Conservation (phyloP, 2,113 vertebrate genomes). For the Oryzias celebensis region DNA sequence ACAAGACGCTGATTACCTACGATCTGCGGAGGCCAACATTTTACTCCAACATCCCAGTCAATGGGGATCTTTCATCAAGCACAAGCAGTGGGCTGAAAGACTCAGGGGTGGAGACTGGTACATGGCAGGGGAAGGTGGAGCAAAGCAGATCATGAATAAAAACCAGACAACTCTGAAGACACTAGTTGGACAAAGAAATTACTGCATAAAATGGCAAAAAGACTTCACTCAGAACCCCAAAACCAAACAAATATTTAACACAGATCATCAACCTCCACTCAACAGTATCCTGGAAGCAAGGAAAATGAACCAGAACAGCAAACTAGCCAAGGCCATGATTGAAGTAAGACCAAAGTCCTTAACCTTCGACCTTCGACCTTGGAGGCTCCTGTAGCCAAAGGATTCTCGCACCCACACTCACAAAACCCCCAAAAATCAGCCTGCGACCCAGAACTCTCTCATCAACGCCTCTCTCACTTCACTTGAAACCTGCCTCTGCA, state of each 20-base stretch:
- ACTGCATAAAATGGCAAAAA: neutral
- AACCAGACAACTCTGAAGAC: neutral
- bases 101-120: conserved; percentile 33
- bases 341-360: conserved; percentile 16
- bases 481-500: too few relatives aligned
- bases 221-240: neutral
- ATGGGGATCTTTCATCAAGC: conserved; percentile 25
- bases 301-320: conserved; percentile 13
- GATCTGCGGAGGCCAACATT: neutral
- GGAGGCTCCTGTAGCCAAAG: too few relatives aligned
- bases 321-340: conserved; percentile 22
- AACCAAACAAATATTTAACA: conserved; percentile 1
- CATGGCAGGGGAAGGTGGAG: neutral
- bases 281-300: neutral
- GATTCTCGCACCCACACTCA: too few relatives aligned
- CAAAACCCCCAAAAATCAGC: too few relatives aligned
- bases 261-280: conserved; percentile 28
- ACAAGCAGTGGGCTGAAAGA: conserved; percentile 15
- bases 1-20: neutral
- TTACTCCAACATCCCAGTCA: neutral
- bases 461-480: too few relatives aligned
- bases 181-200: conserved; percentile 1
- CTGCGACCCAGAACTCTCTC: too few relatives aligned
- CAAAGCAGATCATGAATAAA: neutral
- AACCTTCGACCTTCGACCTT: too few relatives aligned